Evolutionary conservation across 2,113 vertebrate genomes (phyloP).

Genomic region (Anguilla rostrata): DNA sequence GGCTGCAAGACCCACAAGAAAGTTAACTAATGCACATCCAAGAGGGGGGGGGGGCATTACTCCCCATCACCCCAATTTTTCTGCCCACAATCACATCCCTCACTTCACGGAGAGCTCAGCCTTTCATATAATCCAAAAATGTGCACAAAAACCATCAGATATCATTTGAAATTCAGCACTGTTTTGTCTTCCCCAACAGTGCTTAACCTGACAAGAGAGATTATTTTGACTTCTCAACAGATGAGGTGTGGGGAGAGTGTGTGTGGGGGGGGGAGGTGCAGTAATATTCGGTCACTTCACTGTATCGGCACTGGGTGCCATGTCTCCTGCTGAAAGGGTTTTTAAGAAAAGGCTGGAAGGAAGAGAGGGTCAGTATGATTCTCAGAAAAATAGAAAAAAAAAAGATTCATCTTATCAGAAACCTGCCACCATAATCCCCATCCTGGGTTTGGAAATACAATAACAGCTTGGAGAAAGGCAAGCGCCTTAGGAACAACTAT

Average conservation of each 20-base stretch:
- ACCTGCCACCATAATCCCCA: constrained; percentile 58
- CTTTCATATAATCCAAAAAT: constrained; percentile 17
- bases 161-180: constrained; percentile 16
- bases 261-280: not conserved
- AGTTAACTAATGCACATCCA: not conserved
- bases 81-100: constrained; percentile 7
- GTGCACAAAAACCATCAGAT: constrained; percentile 22
- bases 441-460: constrained; percentile 43
- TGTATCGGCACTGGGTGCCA: constrained; percentile 8
- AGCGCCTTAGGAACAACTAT: constrained; percentile 28
- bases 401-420: constrained; percentile 53
- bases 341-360: constrained; percentile 41
- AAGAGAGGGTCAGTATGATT: constrained; percentile 51
- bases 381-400: constrained; percentile 45
- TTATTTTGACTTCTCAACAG: constrained; percentile 8
- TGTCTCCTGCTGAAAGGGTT: constrained; percentile 18
- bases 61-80: not conserved
- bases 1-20: not conserved
- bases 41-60: not conserved
- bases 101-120: not conserved
- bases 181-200: constrained; percentile 15
- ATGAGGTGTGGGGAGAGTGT: not conserved
- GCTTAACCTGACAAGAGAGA: constrained; percentile 11
- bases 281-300: constrained; percentile 7
- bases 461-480: constrained; percentile 34